Percentiles rank a stretch among this genome's conserved stretches.
These are phyloP conservation scores for Siphonodentalium dalli DNA, from an alignment of 2,888 invertebrate genomes.

Conservation along the genomic window DNA sequence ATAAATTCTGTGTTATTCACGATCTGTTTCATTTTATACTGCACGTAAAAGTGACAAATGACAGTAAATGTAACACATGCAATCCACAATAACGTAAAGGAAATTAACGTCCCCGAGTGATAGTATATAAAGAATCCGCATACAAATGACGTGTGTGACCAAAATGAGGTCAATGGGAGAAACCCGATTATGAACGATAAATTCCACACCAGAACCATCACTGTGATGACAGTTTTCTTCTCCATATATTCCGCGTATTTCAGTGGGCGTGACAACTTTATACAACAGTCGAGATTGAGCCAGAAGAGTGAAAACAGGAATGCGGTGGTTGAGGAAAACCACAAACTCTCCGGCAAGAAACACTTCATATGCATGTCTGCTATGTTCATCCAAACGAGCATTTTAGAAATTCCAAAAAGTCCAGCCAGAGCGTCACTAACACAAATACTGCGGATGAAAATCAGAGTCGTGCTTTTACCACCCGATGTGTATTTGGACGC, in stretches of 20 bases:
- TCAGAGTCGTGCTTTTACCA: slow-evolving; percentile 46
- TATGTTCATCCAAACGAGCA: slow-evolving; percentile 34
- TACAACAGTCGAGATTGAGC: slow-evolving; percentile 44
- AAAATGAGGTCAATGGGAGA: slow-evolving; percentile 51
- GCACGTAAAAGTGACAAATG: not conserved
- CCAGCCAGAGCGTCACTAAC: slow-evolving; percentile 46
- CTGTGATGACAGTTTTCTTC: slow-evolving; percentile 45
- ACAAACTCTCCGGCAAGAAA: slow-evolving; percentile 55
- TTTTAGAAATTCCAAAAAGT: slow-evolving; percentile 48
- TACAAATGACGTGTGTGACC: slow-evolving; percentile 30
- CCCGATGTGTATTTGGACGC: slow-evolving; percentile 45
- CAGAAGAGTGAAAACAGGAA: slow-evolving; percentile 41
- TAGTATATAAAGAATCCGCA: slow-evolving; percentile 41
- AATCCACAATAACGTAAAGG: slow-evolving; percentile 32
- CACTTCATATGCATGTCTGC: slow-evolving; percentile 42
- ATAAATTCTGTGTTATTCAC: slow-evolving; percentile 18
- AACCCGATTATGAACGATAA: slow-evolving; percentile 53
- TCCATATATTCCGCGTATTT: slow-evolving; percentile 36
- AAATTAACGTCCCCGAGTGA: slow-evolving; percentile 33
- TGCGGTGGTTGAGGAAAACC: slow-evolving; percentile 46
- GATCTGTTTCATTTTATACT: too few relatives aligned
- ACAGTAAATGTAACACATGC: slow-evolving; percentile 28
- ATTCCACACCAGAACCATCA: slow-evolving; percentile 53
- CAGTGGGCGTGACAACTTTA: slow-evolving; percentile 39
- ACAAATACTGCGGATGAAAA: slow-evolving; percentile 51